A percentile compares a stretch with the other conserved stretches of the same genome.
Conservation (phyloP, 1,140 invertebrate genomes). For the Wiebesia pumilae region DNA sequence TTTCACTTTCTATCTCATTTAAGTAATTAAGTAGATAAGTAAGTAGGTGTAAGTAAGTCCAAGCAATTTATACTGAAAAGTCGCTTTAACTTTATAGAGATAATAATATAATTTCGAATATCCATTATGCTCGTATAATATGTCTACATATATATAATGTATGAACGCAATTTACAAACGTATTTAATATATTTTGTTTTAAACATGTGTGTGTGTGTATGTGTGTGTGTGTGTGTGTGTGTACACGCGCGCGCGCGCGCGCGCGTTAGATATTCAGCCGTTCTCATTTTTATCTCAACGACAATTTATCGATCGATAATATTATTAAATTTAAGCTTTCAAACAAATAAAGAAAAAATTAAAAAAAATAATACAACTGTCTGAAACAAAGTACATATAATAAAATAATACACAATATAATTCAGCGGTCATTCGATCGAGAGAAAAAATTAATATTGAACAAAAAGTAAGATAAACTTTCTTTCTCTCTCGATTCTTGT, state of each 20-base stretch:
- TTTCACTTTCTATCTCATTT: slow-evolving; percentile 44
- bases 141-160: slow-evolving; percentile 60
- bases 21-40: slow-evolving; percentile 67
- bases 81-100: slow-evolving; percentile 50
- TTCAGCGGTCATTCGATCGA: slow-evolving; percentile 32
- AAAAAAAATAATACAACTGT: slow-evolving; percentile 52
- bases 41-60: slow-evolving; percentile 52
- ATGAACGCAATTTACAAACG: slow-evolving; percentile 64
- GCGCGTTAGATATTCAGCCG: slow-evolving; percentile 66
- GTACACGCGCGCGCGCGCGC: slow-evolving; percentile 61
- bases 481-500: slow-evolving; percentile 49
- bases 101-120: slow-evolving; percentile 49
- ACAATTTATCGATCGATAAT: slow-evolving; percentile 65
- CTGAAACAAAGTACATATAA: slow-evolving; percentile 49
- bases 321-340: slow-evolving; percentile 56
- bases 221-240: slow-evolving; percentile 63
- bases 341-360: slow-evolving; percentile 53
- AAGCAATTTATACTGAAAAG: slow-evolving; percentile 51
- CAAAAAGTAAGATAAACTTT: slow-evolving; percentile 47
- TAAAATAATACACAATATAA: slow-evolving; percentile 52
- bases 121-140: slow-evolving; percentile 58
- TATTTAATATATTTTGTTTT: slow-evolving; percentile 61
- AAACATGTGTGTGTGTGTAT: slow-evolving; percentile 58
- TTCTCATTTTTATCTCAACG: slow-evolving; percentile 71
- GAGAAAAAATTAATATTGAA: slow-evolving; percentile 46